phyloP scores from a whole-genome alignment of 2,113 vertebrate genomes.

The Upupa epops region DNA sequence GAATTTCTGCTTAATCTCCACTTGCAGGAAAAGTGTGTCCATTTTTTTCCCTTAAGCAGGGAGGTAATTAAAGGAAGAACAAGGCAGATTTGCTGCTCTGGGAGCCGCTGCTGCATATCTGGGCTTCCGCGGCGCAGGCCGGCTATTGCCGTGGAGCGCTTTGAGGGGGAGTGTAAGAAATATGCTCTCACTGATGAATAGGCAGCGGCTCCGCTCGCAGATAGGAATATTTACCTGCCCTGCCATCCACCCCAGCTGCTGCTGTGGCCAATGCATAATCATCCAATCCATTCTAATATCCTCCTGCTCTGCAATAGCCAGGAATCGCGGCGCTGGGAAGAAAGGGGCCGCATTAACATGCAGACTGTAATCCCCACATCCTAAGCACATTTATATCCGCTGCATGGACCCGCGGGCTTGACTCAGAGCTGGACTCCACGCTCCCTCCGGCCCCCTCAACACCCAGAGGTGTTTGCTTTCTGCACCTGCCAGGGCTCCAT shows the following conservation, averaged over 20 bases:
- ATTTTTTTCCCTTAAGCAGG: neutral
- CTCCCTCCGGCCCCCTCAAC: neutral
- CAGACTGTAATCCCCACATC: neutral
- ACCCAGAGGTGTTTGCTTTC: neutral
- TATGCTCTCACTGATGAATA: neutral
- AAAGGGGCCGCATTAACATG: neutral
- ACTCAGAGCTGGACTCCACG: neutral
- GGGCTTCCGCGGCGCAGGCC: constrained; percentile 17
- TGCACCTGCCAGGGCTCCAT: neutral
- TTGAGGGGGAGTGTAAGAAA: constrained; percentile 44
- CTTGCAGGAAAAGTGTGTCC: constrained; percentile 3
- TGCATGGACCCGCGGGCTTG: neutral
- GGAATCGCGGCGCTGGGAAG: neutral
- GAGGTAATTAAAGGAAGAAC: constrained; percentile 56
- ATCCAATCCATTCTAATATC: constrained; percentile 28
- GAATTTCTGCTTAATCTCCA: constrained; percentile 33
- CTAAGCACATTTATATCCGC: neutral
- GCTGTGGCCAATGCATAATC: constrained; percentile 13
- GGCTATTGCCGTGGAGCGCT: constrained; percentile 3
- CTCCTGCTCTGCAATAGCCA: neutral
- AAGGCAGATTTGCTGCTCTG: constrained; percentile 24
- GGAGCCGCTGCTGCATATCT: constrained; percentile 19
- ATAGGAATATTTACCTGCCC: constrained; percentile 43
- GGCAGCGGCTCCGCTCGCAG: neutral
- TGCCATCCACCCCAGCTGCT: constrained; percentile 19